phyloP scores from a whole-genome alignment of 2,888 invertebrate species.

The Calameuta idolon region DNA sequence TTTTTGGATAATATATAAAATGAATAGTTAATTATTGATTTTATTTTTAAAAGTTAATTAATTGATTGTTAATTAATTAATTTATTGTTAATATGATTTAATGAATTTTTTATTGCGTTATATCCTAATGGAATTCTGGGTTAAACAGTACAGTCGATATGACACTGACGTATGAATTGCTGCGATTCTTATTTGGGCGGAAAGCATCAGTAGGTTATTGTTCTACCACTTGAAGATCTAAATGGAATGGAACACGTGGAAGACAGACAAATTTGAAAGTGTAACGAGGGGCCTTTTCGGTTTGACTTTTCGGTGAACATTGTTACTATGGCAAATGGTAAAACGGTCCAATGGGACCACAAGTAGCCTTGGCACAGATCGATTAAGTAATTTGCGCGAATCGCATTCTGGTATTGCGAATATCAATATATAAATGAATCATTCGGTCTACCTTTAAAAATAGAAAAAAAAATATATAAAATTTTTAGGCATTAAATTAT shows the following conservation, averaged over 20 bases:
- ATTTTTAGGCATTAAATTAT: neutral
- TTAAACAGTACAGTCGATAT: neutral
- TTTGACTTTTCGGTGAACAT: conserved; percentile 31
- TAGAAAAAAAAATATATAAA: no score
- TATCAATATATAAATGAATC: neutral
- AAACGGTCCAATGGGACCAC: neutral
- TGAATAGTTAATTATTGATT: neutral
- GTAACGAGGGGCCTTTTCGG: neutral
- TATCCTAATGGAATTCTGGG: neutral
- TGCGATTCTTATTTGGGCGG: neutral
- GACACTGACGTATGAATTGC: neutral
- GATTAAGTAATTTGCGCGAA: conserved; percentile 15
- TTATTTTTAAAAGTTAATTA: no score
- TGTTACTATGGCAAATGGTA: conserved; percentile 26
- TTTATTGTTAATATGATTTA: no score
- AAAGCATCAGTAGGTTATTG: neutral
- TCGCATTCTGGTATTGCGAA: neutral
- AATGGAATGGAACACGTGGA: neutral
- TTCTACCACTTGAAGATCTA: neutral
- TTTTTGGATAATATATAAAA: neutral
- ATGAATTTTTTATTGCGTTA: neutral
- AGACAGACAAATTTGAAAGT: neutral
- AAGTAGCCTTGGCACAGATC: conserved; percentile 40
- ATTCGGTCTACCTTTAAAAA: no score
- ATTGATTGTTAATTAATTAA: no score